Percentiles rank a stretch among this genome's conserved stretches.
phyloP scores from a whole-genome alignment of 2,888 invertebrate species.

The Malacosoma neustria region DNA sequence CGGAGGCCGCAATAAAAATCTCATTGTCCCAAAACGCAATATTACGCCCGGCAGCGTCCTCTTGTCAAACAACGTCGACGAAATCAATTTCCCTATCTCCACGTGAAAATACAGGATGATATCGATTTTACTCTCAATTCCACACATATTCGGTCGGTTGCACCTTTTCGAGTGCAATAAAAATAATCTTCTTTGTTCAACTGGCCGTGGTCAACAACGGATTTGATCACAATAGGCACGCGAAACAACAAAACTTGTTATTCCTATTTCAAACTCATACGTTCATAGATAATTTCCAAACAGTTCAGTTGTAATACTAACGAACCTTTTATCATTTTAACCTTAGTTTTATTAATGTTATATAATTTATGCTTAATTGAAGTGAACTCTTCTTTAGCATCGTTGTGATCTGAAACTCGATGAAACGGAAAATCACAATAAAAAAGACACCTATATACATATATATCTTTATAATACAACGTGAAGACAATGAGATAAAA shows the following conservation, averaged over 20 bases:
- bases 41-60: conserved; percentile 3
- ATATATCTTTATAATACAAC: no score
- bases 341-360: no score
- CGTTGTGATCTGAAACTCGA: no score
- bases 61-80: conserved; percentile 4
- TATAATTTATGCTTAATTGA: no score
- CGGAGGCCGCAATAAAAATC: not conserved
- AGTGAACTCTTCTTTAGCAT: no score
- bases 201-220: conserved; percentile 37
- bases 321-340: no score
- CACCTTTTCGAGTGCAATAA: conserved; percentile 64
- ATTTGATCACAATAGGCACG: conserved; percentile 41
- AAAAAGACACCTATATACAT: no score
- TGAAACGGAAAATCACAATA: no score
- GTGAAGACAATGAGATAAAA: no score
- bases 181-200: conserved; percentile 68
- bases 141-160: conserved; percentile 53
- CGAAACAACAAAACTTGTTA: conserved; percentile 37
- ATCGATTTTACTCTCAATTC: conserved; percentile 56
- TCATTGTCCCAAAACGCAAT: not conserved
- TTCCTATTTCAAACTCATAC: conserved; percentile 41
- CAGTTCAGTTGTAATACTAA: no score
- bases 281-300: conserved; percentile 18
- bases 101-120: conserved; percentile 20
- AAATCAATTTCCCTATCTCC: conserved; percentile 19